Conservation (phyloP, 2,797 vertebrate species). For the Picus viridis region DNA sequence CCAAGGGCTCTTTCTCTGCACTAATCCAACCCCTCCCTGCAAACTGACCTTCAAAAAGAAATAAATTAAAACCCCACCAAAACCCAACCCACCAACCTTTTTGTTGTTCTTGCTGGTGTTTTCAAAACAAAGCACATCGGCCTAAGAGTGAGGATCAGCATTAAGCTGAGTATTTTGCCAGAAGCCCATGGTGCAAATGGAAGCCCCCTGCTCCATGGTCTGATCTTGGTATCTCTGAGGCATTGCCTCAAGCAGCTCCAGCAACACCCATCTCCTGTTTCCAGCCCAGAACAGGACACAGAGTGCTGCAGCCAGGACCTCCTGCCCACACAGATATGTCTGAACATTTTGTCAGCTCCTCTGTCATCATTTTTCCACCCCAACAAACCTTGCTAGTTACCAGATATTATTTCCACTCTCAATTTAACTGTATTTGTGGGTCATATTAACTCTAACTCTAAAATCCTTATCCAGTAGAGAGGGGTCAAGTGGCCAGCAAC, state of each 20-base stretch:
- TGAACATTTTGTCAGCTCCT: background rate
- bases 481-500: background rate
- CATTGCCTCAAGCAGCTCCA: background rate
- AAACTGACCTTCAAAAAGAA: background rate
- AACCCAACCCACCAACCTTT: background rate
- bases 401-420: fast-evolving
- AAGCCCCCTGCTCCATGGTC: background rate
- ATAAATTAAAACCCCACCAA: background rate
- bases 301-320: background rate
- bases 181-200: background rate
- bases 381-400: background rate
- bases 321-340: background rate
- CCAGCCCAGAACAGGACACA: background rate
- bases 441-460: background rate
- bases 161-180: background rate
- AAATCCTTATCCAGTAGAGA: background rate
- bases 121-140: background rate
- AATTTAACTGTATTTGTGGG: background rate
- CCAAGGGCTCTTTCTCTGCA: background rate
- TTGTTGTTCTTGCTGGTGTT: background rate
- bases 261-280: background rate
- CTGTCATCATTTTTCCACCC: background rate
- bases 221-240: background rate
- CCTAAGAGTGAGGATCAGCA: background rate
- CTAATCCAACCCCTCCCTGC: background rate